Percentiles rank a stretch among this genome's conserved stretches.
Conservation (phyloP, 2,797 vertebrate genomes). For the Aeoliscus strigatus region DNA sequence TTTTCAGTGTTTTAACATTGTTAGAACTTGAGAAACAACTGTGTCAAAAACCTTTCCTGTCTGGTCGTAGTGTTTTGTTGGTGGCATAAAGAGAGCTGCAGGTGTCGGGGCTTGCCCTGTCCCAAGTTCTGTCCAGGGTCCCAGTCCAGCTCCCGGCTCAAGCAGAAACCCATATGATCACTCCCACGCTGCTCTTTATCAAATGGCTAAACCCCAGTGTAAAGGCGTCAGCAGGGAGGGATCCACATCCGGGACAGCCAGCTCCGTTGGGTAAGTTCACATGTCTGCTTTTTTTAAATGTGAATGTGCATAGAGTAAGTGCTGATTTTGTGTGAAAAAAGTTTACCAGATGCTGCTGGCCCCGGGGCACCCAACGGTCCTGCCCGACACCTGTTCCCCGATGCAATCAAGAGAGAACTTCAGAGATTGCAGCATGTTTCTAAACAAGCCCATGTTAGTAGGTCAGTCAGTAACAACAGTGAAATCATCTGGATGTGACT, state of each 20-base stretch:
- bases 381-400: constrained; percentile 65
- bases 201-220: constrained; percentile 72
- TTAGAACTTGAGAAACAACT: not conserved
- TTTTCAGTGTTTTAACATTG: too few species aligned
- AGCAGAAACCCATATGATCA: constrained; percentile 78
- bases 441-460: constrained; percentile 60
- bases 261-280: constrained; percentile 43
- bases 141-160: constrained; percentile 31
- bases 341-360: constrained; percentile 61
- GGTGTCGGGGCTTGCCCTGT: constrained; percentile 41
- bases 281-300: not conserved
- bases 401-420: constrained; percentile 79
- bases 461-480: constrained; percentile 45
- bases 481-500: not conserved
- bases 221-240: constrained; percentile 49
- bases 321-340: constrained; percentile 17
- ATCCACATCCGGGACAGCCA: constrained; percentile 38
- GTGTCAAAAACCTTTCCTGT: constrained; percentile 4
- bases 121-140: constrained; percentile 22
- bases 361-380: constrained; percentile 73
- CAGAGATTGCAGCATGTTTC: constrained; percentile 82
- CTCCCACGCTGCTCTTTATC: constrained; percentile 81
- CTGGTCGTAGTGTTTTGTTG: constrained; percentile 72
- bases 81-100: constrained; percentile 70
- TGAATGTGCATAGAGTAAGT: not conserved